Evolutionary conservation across 1,140 invertebrate species (phyloP).

Genomic region (Asobara japonica): DNA sequence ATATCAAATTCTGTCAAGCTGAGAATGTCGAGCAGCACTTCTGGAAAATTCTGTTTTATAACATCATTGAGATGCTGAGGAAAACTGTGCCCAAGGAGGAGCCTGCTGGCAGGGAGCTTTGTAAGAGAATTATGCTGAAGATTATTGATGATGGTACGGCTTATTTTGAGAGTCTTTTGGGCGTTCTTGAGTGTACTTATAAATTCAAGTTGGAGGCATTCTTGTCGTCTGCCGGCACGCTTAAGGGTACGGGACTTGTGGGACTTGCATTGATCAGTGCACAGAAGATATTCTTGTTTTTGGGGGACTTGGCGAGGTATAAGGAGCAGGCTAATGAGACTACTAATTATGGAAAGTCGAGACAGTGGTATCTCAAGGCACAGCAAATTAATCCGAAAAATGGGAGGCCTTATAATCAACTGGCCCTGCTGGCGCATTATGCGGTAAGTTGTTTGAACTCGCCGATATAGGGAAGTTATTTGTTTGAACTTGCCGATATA

Average conservation of each 20-base stretch:
- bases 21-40: constrained; percentile 91
- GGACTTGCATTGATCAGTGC: constrained; percentile 83
- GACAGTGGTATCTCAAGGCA: constrained; percentile 92
- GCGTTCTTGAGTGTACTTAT: constrained; percentile 78
- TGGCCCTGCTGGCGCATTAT: constrained; percentile 91
- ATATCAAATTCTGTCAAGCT: constrained; percentile 87
- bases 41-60: constrained; percentile 93
- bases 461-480: no score
- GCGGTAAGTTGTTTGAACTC: constrained; percentile 73
- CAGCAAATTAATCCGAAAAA: constrained; percentile 95
- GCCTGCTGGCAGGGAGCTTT: constrained; percentile 65
- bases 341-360: constrained; percentile 86
- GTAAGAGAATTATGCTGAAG: constrained; percentile 75
- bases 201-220: constrained; percentile 76
- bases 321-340: constrained; percentile 85
- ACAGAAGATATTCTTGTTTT: constrained; percentile 87
- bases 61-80: constrained; percentile 85
- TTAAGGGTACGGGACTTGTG: constrained; percentile 74
- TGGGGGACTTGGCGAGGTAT: constrained; percentile 92
- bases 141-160: constrained; percentile 83
- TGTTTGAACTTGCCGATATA: no score
- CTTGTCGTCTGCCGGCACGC: constrained; percentile 63
- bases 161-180: constrained; percentile 82
- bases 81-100: constrained; percentile 72
- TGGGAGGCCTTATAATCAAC: constrained; percentile 92